Evolutionary conservation across 2,113 vertebrate species (phyloP).

Genomic region (Myotis lucifugus): DNA sequence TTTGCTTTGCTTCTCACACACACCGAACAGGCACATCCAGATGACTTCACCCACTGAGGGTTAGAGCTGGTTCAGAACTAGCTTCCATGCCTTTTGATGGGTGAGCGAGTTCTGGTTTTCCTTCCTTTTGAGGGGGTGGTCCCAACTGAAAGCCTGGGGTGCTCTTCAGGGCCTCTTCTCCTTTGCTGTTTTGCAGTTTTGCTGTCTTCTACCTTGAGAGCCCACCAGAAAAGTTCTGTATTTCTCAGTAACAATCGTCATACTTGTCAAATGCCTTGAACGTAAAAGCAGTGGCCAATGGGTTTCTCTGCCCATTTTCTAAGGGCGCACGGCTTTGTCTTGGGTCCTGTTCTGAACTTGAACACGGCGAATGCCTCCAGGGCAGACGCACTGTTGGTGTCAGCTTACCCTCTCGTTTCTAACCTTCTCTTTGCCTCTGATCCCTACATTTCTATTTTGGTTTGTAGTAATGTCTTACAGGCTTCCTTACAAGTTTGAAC

Average conservation of each 20-base stretch:
- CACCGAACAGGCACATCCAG: background rate
- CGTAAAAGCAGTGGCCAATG: background rate
- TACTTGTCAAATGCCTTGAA: background rate
- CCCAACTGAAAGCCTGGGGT: background rate
- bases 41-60: background rate
- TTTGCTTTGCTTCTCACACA: background rate
- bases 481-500: background rate
- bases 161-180: background rate
- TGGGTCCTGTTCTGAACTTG: background rate
- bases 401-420: background rate
- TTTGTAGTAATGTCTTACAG: constrained; percentile 7
- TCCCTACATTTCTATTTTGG: background rate
- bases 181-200: background rate
- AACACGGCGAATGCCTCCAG: background rate
- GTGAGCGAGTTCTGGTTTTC: background rate
- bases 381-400: background rate
- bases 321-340: background rate
- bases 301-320: background rate
- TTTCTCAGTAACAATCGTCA: background rate
- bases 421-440: background rate
- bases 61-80: background rate
- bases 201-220: background rate
- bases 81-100: background rate
- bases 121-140: background rate
- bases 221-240: background rate